These are phyloP conservation scores for Polyommatus iphigenia DNA, from an alignment of 2,888 invertebrate species.

Conservation along the genomic window DNA sequence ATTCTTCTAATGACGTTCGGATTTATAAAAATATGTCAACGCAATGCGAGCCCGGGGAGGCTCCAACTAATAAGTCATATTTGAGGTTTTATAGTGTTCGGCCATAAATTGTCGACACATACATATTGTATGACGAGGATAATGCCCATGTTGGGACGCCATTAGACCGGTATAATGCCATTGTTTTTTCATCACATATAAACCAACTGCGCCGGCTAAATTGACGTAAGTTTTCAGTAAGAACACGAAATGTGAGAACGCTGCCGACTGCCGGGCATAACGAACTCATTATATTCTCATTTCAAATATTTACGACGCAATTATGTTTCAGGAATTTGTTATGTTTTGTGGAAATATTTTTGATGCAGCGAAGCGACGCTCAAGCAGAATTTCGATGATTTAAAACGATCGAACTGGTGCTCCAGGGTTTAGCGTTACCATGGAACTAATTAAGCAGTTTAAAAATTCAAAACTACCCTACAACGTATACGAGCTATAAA, in stretches of 20 bases:
- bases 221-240: conserved; percentile 55
- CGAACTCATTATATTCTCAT: conserved; percentile 24
- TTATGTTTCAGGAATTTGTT: conserved; percentile 4
- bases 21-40: conserved; percentile 71
- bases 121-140: conserved; percentile 78
- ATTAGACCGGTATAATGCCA: conserved; percentile 75
- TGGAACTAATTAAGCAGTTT: neutral
- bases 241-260: conserved; percentile 41
- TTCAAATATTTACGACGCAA: conserved; percentile 7
- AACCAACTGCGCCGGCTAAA: conserved; percentile 62
- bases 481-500: neutral
- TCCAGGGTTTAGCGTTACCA: neutral
- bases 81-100: conserved; percentile 64
- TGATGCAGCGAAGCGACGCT: neutral
- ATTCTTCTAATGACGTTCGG: conserved; percentile 70
- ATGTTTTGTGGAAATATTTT: conserved; percentile 17
- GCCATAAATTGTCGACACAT: conserved; percentile 75
- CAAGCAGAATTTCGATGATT: neutral
- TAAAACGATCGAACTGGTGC: neutral
- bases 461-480: neutral
- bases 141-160: conserved; percentile 77
- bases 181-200: conserved; percentile 69
- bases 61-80: conserved; percentile 77
- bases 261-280: neutral
- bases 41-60: conserved; percentile 59